Evolutionary conservation across 2,113 vertebrate species (phyloP), one percentile per base, ranked within the genome.

Genomic region (Esox niger): DNA sequence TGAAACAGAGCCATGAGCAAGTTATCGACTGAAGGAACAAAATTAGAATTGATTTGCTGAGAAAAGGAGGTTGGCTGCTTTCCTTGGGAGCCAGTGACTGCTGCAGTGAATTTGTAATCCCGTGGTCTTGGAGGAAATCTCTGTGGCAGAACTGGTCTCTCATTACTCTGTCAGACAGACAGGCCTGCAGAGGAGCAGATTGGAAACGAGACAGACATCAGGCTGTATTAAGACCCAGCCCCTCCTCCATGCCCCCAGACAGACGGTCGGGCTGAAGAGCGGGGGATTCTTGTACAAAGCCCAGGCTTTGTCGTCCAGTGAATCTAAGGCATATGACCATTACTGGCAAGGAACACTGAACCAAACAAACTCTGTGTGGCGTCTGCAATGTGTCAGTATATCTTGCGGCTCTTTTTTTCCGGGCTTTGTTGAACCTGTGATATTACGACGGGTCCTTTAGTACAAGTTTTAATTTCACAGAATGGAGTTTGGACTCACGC

Each of bases 71-170:
- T 68, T 68, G 77, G 15, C 38, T 43, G 38, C 58, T 17, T 33
- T 70, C 72, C 9, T 72, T 33, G 66, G 69, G 15, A 43, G 38
- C 38, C 38, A 43, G 38, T 43, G 27, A 68, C 17, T 46, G 62
- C 77, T 75, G 75, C 81, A 79, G 75, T 84, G 84, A 88, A 87
- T 88, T 82, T 83, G 71, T 86, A 89, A 90, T 89, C 82, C 77
- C 9, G 70, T 59, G 8, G 73, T 66, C 72, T 83, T 84, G 79
- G 76, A 84, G 81, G 81, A 79, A 86, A 83, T 82, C 77, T 82
- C 81, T 78, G 76, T 78, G 78, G 79, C 75, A 81, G 82, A 79
- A 75, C 64, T 0, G 4, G 66, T 55, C 68, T 82, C 86, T 83
- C 84, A 83, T 83, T 83, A 81, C 79, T 86, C 79, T 86, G 76